A percentile compares a stretch with the other conserved stretches of the same genome.
These are phyloP conservation scores for Globodera ellingtonae DNA, from an alignment of 1,140 invertebrate species.

Conservation along the genomic window DNA sequence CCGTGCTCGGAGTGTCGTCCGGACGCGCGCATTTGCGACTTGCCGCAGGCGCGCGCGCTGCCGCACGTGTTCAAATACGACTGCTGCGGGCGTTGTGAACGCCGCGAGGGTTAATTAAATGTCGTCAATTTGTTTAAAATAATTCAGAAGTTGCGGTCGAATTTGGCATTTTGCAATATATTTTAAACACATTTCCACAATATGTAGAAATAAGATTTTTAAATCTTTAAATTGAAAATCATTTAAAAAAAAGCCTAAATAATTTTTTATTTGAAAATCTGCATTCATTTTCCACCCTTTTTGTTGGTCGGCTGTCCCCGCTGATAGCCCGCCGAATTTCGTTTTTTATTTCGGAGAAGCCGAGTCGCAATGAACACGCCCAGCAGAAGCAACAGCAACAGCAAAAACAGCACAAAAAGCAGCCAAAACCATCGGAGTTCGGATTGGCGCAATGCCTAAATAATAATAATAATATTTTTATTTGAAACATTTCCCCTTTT, in stretches of 20 bases:
- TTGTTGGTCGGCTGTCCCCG: not conserved
- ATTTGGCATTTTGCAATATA: no score
- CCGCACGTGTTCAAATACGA: conserved; percentile 5
- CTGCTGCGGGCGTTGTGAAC: not conserved
- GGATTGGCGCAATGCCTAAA: conserved; percentile 9
- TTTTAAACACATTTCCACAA: not conserved
- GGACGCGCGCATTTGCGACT: not conserved
- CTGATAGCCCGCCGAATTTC: not conserved
- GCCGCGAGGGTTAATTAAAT: not conserved
- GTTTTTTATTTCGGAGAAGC: not conserved
- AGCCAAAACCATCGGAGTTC: conserved; percentile 7
- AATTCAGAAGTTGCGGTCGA: no score
- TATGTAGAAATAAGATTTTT: not conserved
- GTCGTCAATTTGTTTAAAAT: no score
- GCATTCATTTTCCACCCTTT: not conserved
- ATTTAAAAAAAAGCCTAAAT: not conserved
- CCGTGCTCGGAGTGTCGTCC: conserved; percentile 9
- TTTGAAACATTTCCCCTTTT: no score
- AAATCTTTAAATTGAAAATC: not conserved
- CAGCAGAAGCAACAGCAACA: not conserved
- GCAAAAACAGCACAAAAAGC: not conserved
- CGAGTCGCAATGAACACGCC: not conserved
- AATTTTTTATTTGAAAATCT: not conserved
- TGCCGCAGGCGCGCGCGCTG: not conserved
- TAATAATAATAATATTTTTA: not conserved